Conservation (phyloP, 2,888 invertebrate genomes). For the Eurytoma adleriae region DNA sequence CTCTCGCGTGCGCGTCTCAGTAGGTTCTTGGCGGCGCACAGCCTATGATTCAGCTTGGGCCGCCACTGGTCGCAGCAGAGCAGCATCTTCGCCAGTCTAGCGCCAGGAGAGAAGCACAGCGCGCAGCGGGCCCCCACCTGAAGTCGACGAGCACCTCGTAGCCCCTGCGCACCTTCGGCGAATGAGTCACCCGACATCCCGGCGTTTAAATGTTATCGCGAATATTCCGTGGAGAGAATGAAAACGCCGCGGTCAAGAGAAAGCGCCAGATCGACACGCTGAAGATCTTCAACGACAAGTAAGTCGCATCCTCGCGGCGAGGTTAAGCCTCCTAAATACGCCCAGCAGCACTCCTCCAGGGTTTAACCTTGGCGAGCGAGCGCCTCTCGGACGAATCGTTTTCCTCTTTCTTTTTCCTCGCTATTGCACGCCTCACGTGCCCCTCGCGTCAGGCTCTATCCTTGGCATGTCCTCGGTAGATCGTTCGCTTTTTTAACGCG, state of each 20-base stretch:
- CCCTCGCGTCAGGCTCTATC: too few species aligned
- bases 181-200: slow-evolving; percentile 73
- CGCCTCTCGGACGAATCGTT: not conserved
- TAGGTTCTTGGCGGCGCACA: slow-evolving; percentile 25
- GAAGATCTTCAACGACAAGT: slow-evolving; percentile 90
- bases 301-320: slow-evolving; percentile 67
- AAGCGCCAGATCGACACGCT: slow-evolving; percentile 88
- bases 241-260: slow-evolving; percentile 76
- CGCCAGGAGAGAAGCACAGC: not conserved
- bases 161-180: slow-evolving; percentile 58
- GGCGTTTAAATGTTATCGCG: slow-evolving; percentile 75
- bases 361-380: slow-evolving; percentile 30
- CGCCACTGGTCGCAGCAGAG: not conserved
- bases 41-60: slow-evolving; percentile 16
- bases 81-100: not conserved
- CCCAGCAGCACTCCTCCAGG: not conserved
- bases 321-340: not conserved
- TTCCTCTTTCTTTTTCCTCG: not conserved
- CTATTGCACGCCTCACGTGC: too few species aligned
- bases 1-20: slow-evolving; percentile 34
- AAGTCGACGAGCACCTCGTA: not conserved
- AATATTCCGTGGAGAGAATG: slow-evolving; percentile 75
- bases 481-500: too few species aligned
- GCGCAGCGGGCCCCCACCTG: not conserved
- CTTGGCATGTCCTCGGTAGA: too few species aligned